phyloP scores from a whole-genome alignment of 2,113 vertebrate species.

The Hippocampus comes region DNA sequence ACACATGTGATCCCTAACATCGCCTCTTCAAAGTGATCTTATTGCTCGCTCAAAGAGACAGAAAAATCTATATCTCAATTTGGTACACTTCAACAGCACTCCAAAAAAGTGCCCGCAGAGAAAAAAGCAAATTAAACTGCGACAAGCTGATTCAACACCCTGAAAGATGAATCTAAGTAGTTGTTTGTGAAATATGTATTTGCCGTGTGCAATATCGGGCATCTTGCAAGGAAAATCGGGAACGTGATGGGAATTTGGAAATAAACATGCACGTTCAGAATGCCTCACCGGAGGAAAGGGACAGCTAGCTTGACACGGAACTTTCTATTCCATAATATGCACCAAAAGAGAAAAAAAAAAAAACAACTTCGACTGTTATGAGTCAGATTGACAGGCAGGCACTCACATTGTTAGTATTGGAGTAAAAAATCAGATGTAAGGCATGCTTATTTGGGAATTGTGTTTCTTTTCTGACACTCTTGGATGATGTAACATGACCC shows the following conservation, averaged over 20 bases:
- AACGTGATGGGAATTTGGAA: not conserved
- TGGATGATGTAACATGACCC: not conserved
- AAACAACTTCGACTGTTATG: not conserved
- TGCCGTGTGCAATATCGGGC: slow-evolving; percentile 52
- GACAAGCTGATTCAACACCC: slow-evolving; percentile 69
- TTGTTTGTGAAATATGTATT: slow-evolving; percentile 72
- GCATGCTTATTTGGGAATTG: not conserved
- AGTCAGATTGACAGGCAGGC: not conserved
- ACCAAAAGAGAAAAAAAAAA: not conserved
- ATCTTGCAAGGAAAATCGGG: slow-evolving; percentile 16
- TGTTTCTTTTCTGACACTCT: too few relatives aligned
- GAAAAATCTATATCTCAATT: slow-evolving; percentile 74
- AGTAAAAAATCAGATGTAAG: not conserved
- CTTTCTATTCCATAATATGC: not conserved
- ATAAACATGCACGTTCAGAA: not conserved
- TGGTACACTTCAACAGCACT: slow-evolving; percentile 69
- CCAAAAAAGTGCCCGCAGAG: slow-evolving; percentile 55
- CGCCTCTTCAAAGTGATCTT: slow-evolving; percentile 64
- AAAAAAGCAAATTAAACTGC: slow-evolving; percentile 65
- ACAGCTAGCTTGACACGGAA: not conserved
- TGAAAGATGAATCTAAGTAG: slow-evolving; percentile 69
- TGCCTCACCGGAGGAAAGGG: not conserved
- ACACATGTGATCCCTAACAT: slow-evolving; percentile 54
- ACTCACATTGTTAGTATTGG: too few relatives aligned
- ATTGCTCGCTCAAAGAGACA: slow-evolving; percentile 67